Percentiles rank a stretch among this genome's conserved stretches.
Conservation (phyloP, 1,140 invertebrate genomes). For the Drosophila nigrodunni region DNA sequence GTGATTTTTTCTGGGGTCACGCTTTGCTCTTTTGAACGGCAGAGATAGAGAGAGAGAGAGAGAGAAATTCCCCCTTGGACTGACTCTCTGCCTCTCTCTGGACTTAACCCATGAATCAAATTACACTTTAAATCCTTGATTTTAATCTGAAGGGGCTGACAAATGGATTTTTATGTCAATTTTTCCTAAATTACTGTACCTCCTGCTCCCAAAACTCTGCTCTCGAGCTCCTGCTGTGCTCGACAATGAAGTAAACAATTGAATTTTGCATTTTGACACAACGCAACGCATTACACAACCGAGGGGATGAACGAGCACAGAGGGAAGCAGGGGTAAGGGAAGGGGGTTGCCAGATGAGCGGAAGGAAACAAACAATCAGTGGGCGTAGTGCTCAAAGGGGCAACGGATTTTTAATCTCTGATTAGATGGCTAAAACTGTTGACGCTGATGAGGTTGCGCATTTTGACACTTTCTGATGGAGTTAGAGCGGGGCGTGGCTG, state of each 20-base stretch:
- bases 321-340: neutral
- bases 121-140: constrained; percentile 84
- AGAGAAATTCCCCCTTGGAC: constrained; percentile 21
- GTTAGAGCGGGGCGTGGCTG: no score
- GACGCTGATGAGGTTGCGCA: constrained; percentile 72
- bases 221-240: constrained; percentile 17
- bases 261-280: constrained; percentile 83
- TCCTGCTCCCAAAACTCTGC: neutral
- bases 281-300: constrained; percentile 37
- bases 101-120: constrained; percentile 73
- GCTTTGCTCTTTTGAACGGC: constrained; percentile 77
- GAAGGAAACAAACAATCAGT: constrained; percentile 64
- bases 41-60: neutral
- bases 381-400: constrained; percentile 50
- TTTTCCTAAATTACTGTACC: constrained; percentile 57
- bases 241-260: constrained; percentile 74
- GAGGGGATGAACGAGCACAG: neutral
- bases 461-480: constrained; percentile 50
- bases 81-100: neutral
- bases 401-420: constrained; percentile 80
- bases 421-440: constrained; percentile 70
- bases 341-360: constrained; percentile 8
- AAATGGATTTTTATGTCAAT: constrained; percentile 83
- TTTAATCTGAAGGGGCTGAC: constrained; percentile 84
- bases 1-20: constrained; percentile 81